Conservation (phyloP, 35 echinoderm and acorn worm genomes). For the Acanthaster planci region DNA sequence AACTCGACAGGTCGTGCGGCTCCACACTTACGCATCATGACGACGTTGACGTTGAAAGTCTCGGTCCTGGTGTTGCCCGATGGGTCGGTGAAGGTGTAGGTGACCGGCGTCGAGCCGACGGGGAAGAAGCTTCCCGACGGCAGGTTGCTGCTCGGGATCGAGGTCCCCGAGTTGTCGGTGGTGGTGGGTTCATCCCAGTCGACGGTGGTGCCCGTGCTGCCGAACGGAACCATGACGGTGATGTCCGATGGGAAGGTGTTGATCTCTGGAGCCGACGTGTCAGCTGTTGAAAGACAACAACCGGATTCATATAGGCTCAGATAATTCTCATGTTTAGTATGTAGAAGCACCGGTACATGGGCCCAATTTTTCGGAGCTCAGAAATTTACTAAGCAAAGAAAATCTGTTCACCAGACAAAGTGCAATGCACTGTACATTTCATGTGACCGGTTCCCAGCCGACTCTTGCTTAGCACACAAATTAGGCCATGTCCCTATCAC, state of each 20-base stretch:
- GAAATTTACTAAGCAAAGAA: no score
- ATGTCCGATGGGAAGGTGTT: slow-evolving; percentile 60
- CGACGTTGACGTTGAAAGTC: slow-evolving; percentile 36
- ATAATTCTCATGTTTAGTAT: no score
- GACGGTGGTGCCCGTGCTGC: slow-evolving; percentile 14
- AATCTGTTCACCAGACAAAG: no score
- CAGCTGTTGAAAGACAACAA: slow-evolving; percentile 38
- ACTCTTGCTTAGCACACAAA: no score
- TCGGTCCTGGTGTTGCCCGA: slow-evolving; percentile 14
- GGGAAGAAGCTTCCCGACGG: not conserved
- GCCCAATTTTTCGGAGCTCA: no score
- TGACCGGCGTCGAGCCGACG: slow-evolving; percentile 9
- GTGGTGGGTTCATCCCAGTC: slow-evolving; percentile 68
- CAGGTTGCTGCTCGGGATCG: not conserved
- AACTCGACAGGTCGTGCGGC: not conserved
- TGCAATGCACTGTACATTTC: no score
- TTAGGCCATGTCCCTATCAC: no score
- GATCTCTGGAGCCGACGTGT: slow-evolving; percentile 56
- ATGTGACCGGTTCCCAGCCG: no score
- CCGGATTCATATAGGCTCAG: no score
- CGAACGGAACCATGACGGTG: slow-evolving; percentile 7
- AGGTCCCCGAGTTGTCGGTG: slow-evolving; percentile 50
- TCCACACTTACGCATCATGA: slow-evolving; percentile 3
- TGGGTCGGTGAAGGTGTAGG: slow-evolving; percentile 44
- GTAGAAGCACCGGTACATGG: no score